A percentile compares a stretch with the other conserved stretches of the same genome.
Conservation (phyloP, 2,888 invertebrate species). For the Carpatolechia fugitivella region DNA sequence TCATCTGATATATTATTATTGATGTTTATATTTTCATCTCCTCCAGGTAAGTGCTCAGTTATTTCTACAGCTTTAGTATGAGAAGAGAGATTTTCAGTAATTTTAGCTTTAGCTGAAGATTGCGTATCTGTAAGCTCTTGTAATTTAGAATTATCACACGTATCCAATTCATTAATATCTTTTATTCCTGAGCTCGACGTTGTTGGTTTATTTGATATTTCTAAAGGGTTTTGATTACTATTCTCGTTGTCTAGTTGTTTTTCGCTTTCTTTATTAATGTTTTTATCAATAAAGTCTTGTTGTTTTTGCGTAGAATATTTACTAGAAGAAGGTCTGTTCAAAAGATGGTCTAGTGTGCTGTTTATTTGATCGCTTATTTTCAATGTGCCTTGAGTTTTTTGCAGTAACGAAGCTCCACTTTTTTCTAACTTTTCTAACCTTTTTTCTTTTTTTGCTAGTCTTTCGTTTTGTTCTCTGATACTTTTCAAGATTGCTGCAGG, state of each 20-base stretch:
- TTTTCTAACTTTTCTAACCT: not conserved
- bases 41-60: not conserved
- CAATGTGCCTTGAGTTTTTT: not conserved
- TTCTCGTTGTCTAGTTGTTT: not conserved
- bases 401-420: not conserved
- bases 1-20: no score
- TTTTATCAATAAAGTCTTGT: not conserved
- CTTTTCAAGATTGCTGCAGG: conserved; percentile 45
- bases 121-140: no score
- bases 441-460: conserved; percentile 2
- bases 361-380: not conserved
- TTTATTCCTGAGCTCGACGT: no score
- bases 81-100: not conserved
- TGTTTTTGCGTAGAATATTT: not conserved
- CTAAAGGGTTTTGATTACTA: not conserved
- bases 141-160: no score
- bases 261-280: not conserved
- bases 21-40: not conserved
- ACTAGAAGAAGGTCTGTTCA: not conserved
- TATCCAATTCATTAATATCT: no score
- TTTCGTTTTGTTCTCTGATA: conserved; percentile 34
- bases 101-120: no score
- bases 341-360: not conserved
- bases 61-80: not conserved
- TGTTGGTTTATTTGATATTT: no score